Evolutionary conservation across 2,888 invertebrate species (phyloP).

Genomic region (Subacronicta megacephala): DNA sequence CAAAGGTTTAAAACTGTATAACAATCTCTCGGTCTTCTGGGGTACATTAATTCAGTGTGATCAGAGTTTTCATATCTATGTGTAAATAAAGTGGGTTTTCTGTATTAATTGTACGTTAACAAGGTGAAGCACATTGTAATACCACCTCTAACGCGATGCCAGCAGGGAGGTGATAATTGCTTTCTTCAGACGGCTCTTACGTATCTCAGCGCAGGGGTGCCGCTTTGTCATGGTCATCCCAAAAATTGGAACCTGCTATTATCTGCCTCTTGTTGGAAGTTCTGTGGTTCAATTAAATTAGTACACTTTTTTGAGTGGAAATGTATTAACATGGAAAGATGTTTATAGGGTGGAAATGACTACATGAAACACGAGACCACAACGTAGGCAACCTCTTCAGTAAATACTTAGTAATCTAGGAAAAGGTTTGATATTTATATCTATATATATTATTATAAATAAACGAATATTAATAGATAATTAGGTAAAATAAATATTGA

Average conservation of each 20-base stretch:
- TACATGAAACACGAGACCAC: neutral
- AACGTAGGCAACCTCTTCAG: no score
- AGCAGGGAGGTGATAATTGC: slow-evolving; percentile 70
- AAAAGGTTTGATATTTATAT: no score
- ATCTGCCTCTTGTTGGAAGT: slow-evolving; percentile 12
- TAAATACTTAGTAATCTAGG: no score
- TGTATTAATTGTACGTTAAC: neutral
- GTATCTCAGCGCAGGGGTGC: slow-evolving; percentile 62
- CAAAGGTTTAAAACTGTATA: no score
- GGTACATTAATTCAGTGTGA: no score
- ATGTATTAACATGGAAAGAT: neutral
- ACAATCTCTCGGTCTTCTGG: neutral
- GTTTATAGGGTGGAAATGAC: neutral
- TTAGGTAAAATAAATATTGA: no score
- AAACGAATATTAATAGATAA: no score
- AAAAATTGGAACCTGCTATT: slow-evolving; percentile 31
- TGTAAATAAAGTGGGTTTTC: slow-evolving; percentile 19
- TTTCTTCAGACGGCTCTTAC: slow-evolving; percentile 68
- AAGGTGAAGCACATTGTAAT: slow-evolving; percentile 46
- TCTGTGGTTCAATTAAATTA: slow-evolving; percentile 18
- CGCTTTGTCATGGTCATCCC: slow-evolving; percentile 63
- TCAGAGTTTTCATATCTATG: neutral
- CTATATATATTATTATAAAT: no score
- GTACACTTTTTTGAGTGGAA: slow-evolving; percentile 3
- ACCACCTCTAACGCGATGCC: slow-evolving; percentile 43